Conservation (phyloP, 2,113 vertebrate genomes). For the Rhegmatorhina hoffmannsi region DNA sequence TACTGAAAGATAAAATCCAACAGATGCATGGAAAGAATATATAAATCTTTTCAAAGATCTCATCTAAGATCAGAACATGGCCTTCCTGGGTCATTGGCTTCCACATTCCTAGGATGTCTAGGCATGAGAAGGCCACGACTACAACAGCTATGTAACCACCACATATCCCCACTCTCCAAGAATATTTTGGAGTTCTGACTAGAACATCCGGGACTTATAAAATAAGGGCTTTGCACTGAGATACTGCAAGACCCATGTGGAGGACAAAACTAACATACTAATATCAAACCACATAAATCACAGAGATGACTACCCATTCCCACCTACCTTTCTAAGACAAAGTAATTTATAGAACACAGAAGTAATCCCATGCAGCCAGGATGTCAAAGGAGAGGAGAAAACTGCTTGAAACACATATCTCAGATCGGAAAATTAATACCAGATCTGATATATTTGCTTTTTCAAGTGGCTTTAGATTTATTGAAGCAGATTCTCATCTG, state of each 20-base stretch:
- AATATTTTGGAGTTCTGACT: background rate
- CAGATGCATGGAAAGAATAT: background rate
- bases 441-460: background rate
- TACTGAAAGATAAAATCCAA: background rate
- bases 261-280: background rate
- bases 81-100: conserved; percentile 2
- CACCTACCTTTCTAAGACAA: background rate
- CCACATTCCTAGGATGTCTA: conserved; percentile 37
- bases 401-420: background rate
- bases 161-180: fast-evolving
- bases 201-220: background rate
- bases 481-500: conserved; percentile 29
- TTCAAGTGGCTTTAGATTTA: conserved; percentile 22
- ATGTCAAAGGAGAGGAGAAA: background rate
- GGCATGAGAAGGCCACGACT: background rate
- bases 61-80: background rate
- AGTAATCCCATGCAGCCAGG: background rate
- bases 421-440: background rate
- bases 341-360: background rate
- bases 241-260: background rate
- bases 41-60: conserved; percentile 26
- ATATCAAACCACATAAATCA: background rate
- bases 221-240: conserved; percentile 6
- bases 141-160: background rate
- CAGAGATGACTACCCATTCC: background rate